phyloP scores from a whole-genome alignment of 2,888 invertebrate genomes.

The Lamproptera curius region DNA sequence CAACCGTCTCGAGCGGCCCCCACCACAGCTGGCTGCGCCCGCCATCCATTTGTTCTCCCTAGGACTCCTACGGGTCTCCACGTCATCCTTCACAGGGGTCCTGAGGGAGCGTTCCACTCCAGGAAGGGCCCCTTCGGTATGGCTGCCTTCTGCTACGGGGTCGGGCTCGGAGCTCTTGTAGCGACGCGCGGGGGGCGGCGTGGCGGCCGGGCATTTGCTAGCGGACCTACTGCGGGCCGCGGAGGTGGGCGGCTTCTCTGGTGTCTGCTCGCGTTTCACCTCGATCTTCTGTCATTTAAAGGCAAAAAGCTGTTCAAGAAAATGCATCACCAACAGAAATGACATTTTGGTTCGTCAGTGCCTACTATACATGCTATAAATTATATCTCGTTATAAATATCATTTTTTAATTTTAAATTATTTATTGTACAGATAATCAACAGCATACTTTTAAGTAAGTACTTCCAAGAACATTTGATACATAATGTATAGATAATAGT shows the following conservation, averaged over 20 bases:
- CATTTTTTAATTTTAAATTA: too few relatives aligned
- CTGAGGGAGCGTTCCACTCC: slow-evolving; percentile 27
- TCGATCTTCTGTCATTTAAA: slow-evolving; percentile 76
- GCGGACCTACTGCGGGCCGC: slow-evolving; percentile 47
- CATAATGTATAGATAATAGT: too few relatives aligned
- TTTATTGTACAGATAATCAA: too few relatives aligned
- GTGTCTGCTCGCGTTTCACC: slow-evolving; percentile 62
- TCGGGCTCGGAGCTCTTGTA: slow-evolving; percentile 57
- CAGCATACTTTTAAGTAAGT: too few relatives aligned
- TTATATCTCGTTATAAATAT: too few relatives aligned
- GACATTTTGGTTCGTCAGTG: too few relatives aligned
- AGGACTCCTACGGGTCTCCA: slow-evolving; percentile 61
- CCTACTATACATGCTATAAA: too few relatives aligned
- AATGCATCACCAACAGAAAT: too few relatives aligned
- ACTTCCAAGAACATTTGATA: too few relatives aligned
- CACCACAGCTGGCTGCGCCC: slow-evolving; percentile 55
- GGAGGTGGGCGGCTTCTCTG: slow-evolving; percentile 63
- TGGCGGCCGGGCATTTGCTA: slow-evolving; percentile 51
- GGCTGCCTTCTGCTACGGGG: slow-evolving; percentile 55
- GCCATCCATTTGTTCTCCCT: slow-evolving; percentile 75
- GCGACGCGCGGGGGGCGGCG: slow-evolving; percentile 57
- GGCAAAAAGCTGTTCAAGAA: too few relatives aligned
- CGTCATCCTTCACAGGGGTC: slow-evolving; percentile 46
- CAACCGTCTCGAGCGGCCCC: slow-evolving; percentile 57
- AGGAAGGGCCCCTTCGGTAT: slow-evolving; percentile 55